These are phyloP conservation scores for Apocheima hispidaria DNA, from an alignment of 2,888 invertebrate genomes.

Conservation along the genomic window DNA sequence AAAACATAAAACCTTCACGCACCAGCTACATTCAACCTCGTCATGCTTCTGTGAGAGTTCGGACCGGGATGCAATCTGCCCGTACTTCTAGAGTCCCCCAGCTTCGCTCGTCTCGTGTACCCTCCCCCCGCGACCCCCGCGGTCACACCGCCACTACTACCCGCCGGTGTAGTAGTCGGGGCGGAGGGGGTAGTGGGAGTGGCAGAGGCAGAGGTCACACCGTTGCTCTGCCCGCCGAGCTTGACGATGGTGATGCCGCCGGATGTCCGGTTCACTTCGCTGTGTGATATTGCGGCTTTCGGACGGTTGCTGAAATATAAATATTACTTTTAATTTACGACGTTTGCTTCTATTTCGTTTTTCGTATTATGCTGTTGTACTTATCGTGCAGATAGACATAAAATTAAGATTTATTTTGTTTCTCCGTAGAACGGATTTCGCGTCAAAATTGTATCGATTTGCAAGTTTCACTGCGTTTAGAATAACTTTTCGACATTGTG, in stretches of 20 bases:
- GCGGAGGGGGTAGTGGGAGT: conserved; percentile 34
- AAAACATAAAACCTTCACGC: not conserved
- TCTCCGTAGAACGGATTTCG: no score
- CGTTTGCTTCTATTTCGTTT: not conserved
- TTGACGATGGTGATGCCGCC: conserved; percentile 93
- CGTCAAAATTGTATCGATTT: no score
- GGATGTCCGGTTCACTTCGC: conserved; percentile 90
- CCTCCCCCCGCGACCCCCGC: conserved; percentile 53
- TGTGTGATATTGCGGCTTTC: conserved; percentile 68
- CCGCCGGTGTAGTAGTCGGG: conserved; percentile 33
- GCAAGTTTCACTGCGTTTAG: no score
- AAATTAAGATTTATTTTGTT: no score
- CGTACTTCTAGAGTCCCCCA: conserved; percentile 91
- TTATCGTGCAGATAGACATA: no score
- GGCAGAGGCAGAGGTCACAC: conserved; percentile 63
- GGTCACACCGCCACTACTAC: conserved; percentile 29
- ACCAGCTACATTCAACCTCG: conserved; percentile 91
- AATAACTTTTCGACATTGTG: no score
- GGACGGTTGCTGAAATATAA: conserved; percentile 62
- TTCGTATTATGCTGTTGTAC: no score
- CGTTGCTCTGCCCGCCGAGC: conserved; percentile 80
- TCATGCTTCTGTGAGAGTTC: conserved; percentile 92
- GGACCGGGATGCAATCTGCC: conserved; percentile 90
- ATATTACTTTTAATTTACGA: not conserved
- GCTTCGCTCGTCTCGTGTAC: conserved; percentile 88